phyloP scores from a whole-genome alignment of 2,888 invertebrate genomes.

The Phaonia tiefii region DNA sequence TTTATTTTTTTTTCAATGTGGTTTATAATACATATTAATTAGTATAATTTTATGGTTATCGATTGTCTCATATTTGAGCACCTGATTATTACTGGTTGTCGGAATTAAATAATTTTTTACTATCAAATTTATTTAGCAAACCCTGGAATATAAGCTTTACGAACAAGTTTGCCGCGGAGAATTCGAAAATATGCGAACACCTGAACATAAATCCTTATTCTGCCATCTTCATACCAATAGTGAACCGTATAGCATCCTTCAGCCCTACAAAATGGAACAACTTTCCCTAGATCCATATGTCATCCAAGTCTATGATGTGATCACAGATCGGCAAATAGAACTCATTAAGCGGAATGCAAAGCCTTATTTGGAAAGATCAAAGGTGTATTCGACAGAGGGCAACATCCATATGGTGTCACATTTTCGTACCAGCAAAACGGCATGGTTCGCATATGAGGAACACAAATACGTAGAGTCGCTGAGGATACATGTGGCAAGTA shows the following conservation, averaged over 20 bases:
- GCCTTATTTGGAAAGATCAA: conserved; percentile 80
- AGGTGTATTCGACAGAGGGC: conserved; percentile 89
- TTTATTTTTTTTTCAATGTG: no score
- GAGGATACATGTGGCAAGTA: conserved; percentile 85
- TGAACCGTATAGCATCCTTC: conserved; percentile 68
- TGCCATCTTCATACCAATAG: conserved; percentile 69
- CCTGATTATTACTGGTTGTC: no score
- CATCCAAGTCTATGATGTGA: conserved; percentile 82
- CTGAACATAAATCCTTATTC: conserved; percentile 68
- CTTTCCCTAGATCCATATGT: conserved; percentile 82
- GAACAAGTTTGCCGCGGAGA: conserved; percentile 79
- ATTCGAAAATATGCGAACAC: conserved; percentile 39
- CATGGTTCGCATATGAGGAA: conserved; percentile 80
- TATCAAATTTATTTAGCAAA: conserved; percentile 65
- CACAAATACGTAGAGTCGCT: conserved; percentile 71
- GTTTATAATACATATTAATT: no score
- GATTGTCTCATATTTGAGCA: no score
- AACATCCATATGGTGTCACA: conserved; percentile 78
- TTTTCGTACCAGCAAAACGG: conserved; percentile 86
- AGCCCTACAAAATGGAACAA: conserved; percentile 82
- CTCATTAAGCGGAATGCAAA: conserved; percentile 82
- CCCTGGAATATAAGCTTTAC: conserved; percentile 77
- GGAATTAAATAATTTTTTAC: not conserved
- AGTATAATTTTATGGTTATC: no score
- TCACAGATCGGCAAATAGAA: conserved; percentile 82